A percentile compares a stretch with the other conserved stretches of the same genome.
Conservation (phyloP, 2,113 vertebrate genomes). For the Cyprinodon variegatus region DNA sequence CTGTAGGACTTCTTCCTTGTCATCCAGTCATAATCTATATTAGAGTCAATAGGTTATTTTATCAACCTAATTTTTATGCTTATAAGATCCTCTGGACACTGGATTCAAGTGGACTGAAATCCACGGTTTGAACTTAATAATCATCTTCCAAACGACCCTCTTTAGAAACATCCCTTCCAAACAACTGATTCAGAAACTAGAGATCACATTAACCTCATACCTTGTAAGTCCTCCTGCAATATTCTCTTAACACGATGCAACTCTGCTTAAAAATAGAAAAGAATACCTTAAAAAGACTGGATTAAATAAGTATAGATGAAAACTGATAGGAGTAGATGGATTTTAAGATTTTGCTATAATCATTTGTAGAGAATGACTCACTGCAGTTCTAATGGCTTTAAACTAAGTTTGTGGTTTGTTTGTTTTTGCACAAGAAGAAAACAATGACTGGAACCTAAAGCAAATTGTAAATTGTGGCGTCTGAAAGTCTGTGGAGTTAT, state of each 20-base stretch:
- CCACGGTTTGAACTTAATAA: not conserved
- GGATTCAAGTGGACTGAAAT: not conserved
- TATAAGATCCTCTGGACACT: not conserved
- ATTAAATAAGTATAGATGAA: not conserved
- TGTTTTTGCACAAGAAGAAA: not conserved
- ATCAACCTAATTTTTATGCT: not conserved
- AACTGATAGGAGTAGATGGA: not conserved
- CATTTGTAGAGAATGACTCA: not conserved
- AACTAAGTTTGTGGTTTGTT: not conserved
- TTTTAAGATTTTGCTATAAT: not conserved
- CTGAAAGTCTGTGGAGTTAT: not conserved
- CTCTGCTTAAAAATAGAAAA: not conserved
- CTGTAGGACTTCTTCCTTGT: not conserved
- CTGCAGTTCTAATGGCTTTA: not conserved
- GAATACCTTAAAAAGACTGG: not conserved
- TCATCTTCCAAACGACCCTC: not conserved
- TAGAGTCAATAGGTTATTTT: not conserved
- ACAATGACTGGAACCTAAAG: not conserved
- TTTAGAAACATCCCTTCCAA: not conserved
- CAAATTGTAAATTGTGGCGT: not conserved
- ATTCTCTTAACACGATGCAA: not conserved
- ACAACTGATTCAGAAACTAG: not conserved
- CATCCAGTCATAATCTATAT: not conserved
- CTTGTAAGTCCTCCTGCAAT: not conserved
- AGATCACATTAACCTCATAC: not conserved